phyloP scores from a whole-genome alignment of 2,113 vertebrate genomes.

The Cyprinodon tularosa region DNA sequence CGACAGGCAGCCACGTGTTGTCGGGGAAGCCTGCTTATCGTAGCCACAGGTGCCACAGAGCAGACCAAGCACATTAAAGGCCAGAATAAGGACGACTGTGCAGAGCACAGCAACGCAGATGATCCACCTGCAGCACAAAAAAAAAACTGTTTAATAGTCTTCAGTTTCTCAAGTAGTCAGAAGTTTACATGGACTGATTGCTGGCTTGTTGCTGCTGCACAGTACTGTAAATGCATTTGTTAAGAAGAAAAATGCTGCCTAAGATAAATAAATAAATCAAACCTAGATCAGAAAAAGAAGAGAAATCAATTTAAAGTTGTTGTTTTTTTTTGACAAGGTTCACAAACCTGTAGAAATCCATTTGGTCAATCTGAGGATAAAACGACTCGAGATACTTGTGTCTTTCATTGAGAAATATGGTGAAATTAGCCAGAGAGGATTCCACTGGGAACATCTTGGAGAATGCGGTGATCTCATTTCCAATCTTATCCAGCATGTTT shows the following conservation, averaged over 20 bases:
- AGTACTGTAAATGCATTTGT: too few relatives aligned
- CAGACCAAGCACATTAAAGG: slow-evolving; percentile 90
- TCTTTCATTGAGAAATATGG: slow-evolving; percentile 75
- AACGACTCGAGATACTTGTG: slow-evolving; percentile 80
- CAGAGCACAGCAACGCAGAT: slow-evolving; percentile 86
- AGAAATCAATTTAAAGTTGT: neutral
- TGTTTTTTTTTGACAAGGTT: neutral
- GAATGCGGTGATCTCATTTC: slow-evolving; percentile 79
- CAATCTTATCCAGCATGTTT: slow-evolving; percentile 83
- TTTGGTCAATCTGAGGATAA: slow-evolving; percentile 85
- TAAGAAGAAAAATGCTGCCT: neutral
- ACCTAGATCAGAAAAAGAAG: neutral
- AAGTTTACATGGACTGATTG: neutral
- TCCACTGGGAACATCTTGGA: slow-evolving; percentile 82
- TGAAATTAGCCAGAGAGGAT: slow-evolving; percentile 80
- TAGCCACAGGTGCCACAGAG: slow-evolving; percentile 88
- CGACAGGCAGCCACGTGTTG: slow-evolving; percentile 90
- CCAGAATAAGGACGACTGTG: slow-evolving; percentile 84
- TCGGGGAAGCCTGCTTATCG: slow-evolving; percentile 88
- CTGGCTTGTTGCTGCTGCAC: neutral
- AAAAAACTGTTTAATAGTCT: neutral
- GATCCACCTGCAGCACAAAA: slow-evolving; percentile 84
- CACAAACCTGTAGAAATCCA: slow-evolving; percentile 91
- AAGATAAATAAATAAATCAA: neutral
- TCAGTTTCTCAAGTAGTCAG: neutral